Evolutionary conservation across 2,113 vertebrate species (phyloP), one percentile per base, ranked within the genome.

Genomic region (Aspidoscelis tigris): DNA sequence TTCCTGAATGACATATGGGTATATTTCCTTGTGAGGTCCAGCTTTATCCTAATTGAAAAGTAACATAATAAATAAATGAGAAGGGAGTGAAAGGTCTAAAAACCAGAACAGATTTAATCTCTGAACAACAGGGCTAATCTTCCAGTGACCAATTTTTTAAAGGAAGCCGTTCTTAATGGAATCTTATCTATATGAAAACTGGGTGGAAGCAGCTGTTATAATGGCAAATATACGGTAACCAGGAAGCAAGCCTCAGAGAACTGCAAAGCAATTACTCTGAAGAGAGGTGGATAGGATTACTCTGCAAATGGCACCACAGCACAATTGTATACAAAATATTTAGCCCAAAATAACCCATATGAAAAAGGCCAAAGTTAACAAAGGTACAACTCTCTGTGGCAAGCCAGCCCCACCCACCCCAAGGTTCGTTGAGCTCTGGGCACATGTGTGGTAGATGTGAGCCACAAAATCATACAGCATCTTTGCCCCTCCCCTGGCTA

Each of bases 1-100:
- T 91, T 99, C 98, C 89, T 99, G 98, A 92, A 99, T 97, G 88
- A 99, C 93, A 64, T 99, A 99, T 12, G 98, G 98, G 78, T 99
- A 99, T 92, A 99, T 99, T 22, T 99, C 98, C 96, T 98, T 99
- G 95, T 98, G 96, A 91, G 97, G 96, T 68, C 98, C 98, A 77
- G 98, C 97, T 95, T 99, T 99, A 89, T 99, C 97, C 98, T 99
- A 88, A 74, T 78, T 14, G 81, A 68, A 91, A 90, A 10, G 44
- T 20, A 79, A 73, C 8, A 89, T 58, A 7, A 58, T 58, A 79
- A 0, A 58, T 93, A 87, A 94, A 58, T 81, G 80, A 77, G 90
- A 87, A n/a, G 26, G n/a, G 26, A 8, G 75, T 39, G 14, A 16
- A 1, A 71, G 5, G 80, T 18, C 50, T 77, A 87, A 58, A 88